Base-by-base conservation (phyloP, 1,140 invertebrate genomes). In the Pemphigus obesinymphae region DNA sequence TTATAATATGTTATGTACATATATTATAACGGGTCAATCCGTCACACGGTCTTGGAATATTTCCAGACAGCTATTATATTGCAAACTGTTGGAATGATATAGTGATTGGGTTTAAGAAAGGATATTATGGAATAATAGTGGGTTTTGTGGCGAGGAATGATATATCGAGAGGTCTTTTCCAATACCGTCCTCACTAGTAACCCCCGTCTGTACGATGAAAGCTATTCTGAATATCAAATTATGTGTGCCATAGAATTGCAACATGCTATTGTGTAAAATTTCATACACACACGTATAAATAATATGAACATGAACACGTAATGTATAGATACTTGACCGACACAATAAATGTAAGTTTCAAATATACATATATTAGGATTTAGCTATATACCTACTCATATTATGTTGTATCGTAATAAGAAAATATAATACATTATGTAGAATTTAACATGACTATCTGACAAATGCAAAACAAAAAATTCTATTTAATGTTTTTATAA, bases 221-320 rank as follows among this genome's bases (percentile, higher is more conserved):
- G n/a, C n/a, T 80, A 61, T 80, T 63, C 34, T 80, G 55, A 80
- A 63, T 61, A 80, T 80, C 23, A 80, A 80, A 80, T 80, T 80
- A 63, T 63, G 4, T 61, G 26, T 45, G 13, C 73, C 26, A 40
- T 58, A 58, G n/a, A 55, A 58, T 58, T 29, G 15, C 13, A 5
- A 45, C 15, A 34, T 31, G 13, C 3, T 4, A 55, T 58, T 78
- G 50, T 78, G 73, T 23, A 58, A 58, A 78, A 78, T 10, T 50
- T 50, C 23, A 48, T 4, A 48, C 3, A 29, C 23, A 48, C 43
- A 68, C 34, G 11, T 3, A 40, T 2, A 34, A 2, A 8, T 55
- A 8, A 10, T 10, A 29, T 11, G 8, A 11, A 4, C 63, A 23
- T 40, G 8, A n/a, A 20, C 1, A 0, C 8, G 11, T 11, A 20